Conservation (phyloP, 2,113 vertebrate species). For the Sisor rabdophorus region DNA sequence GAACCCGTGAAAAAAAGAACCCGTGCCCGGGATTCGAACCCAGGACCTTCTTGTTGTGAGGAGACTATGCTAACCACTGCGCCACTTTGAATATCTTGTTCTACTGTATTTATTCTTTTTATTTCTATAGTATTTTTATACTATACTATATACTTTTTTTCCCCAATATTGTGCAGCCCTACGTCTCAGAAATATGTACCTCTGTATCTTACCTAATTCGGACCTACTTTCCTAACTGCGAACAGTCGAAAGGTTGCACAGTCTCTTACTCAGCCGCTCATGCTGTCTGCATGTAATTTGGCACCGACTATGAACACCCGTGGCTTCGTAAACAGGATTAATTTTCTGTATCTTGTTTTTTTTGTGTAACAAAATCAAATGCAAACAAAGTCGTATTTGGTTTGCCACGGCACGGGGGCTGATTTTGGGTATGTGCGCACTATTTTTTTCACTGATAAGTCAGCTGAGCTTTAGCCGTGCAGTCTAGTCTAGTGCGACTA, state of each 20-base stretch:
- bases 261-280: not conserved
- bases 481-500: too few relatives aligned
- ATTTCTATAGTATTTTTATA: too few relatives aligned
- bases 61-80: too few relatives aligned
- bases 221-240: slow-evolving; percentile 34
- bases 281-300: slow-evolving; percentile 33
- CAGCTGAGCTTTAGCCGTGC: not conserved
- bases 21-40: too few relatives aligned
- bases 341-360: not conserved
- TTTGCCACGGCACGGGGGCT: slow-evolving; percentile 3
- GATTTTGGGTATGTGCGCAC: not conserved
- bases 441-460: not conserved
- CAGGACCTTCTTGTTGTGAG: too few relatives aligned
- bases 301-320: slow-evolving; percentile 26
- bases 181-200: slow-evolving; percentile 31
- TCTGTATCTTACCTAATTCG: not conserved
- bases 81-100: too few relatives aligned
- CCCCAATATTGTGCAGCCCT: too few relatives aligned
- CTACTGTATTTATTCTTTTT: too few relatives aligned
- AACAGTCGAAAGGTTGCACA: slow-evolving; percentile 29
- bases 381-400: not conserved
- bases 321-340: slow-evolving; percentile 18
- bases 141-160: too few relatives aligned
- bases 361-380: slow-evolving; percentile 10
- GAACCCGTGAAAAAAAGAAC: too few relatives aligned